Evolutionary conservation across 2,113 vertebrate genomes (phyloP), one percentile per base, ranked within the genome.

Genomic region (Pavo muticus): DNA sequence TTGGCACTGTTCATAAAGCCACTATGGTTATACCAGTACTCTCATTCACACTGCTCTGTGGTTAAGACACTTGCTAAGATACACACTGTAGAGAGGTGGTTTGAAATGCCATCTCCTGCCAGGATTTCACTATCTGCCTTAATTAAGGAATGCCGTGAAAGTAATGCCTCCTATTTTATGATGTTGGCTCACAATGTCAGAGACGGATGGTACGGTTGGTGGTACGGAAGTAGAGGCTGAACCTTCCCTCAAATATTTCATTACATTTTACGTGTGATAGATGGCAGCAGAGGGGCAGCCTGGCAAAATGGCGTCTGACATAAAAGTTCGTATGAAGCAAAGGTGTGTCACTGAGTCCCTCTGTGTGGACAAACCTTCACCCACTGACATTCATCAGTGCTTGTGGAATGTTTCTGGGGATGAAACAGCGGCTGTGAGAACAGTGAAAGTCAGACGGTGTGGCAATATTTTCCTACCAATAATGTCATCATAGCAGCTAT

Each of bases 81-180:
- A 25, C 0, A 20, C 2, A 1, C 10, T 37, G 6, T 4, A 73
- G 40, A 14, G 35, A 73, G 29, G 23, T 52, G 7, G 5, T 75
- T 59, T 32, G 48, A 42, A 30, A 4, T 57, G 42, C 37, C 12
- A 32, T 17, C 13, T 63, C 17, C 39, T 61, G 32, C 2, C 25
- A 54, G 19, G 16, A 65, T 45, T 70, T 87, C 32, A 70, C 73
- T 57, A 7, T 30, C 29, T 61, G 24, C 8, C 17, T 84, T 11
- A 73, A 5, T 65, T 84, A 54, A 54, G 27, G 52, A 30, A 54
- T 27, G 27, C 27, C 14, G 15, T 5, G 14, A 30, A 54, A 30
- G 52, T 29, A 54, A 54, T 17, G 52, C 52, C 15, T 54, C 15
- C 52, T 54, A 54, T 54, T 54, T 54, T 54, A 54, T 54, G 52